Percentiles rank a stretch among this genome's conserved stretches.
These are phyloP conservation scores for Pentalonia nigronervosa DNA, from an alignment of 1,140 invertebrate species.

Conservation along the genomic window DNA sequence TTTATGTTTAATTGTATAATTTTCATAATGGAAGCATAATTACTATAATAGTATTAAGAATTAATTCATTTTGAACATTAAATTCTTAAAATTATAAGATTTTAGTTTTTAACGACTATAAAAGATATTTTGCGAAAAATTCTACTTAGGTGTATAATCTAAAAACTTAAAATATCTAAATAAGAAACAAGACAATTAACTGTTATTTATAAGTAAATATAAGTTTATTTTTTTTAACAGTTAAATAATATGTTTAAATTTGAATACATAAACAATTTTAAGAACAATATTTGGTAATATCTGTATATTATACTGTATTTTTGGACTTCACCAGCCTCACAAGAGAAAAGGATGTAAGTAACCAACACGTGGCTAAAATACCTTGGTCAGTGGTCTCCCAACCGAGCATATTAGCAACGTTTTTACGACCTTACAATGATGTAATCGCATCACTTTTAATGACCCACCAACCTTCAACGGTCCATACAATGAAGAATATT, in stretches of 20 bases:
- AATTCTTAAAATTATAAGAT: not conserved
- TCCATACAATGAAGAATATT: not conserved
- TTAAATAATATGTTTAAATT: not conserved
- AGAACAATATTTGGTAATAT: not conserved
- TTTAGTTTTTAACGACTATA: no score
- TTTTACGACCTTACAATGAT: not conserved
- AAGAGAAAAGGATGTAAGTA: not conserved
- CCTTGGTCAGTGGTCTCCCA: not conserved
- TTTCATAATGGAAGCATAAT: not conserved
- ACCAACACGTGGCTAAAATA: not conserved
- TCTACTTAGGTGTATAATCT: not conserved
- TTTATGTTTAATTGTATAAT: no score
- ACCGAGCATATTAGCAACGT: not conserved
- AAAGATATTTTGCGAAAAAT: not conserved
- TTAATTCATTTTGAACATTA: not conserved
- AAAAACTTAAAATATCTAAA: not conserved
- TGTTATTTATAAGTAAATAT: no score
- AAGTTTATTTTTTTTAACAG: not conserved
- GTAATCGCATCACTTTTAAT: not conserved
- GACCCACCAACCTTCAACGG: not conserved
- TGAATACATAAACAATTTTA: not conserved
- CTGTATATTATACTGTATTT: not conserved
- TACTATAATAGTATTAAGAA: not conserved
- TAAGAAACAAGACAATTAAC: not conserved
- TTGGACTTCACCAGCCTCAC: not conserved